A percentile compares a stretch with the other conserved stretches of the same genome.
These are phyloP conservation scores for Tyrannus savana DNA, from an alignment of 2,113 vertebrate species.

Conservation along the genomic window DNA sequence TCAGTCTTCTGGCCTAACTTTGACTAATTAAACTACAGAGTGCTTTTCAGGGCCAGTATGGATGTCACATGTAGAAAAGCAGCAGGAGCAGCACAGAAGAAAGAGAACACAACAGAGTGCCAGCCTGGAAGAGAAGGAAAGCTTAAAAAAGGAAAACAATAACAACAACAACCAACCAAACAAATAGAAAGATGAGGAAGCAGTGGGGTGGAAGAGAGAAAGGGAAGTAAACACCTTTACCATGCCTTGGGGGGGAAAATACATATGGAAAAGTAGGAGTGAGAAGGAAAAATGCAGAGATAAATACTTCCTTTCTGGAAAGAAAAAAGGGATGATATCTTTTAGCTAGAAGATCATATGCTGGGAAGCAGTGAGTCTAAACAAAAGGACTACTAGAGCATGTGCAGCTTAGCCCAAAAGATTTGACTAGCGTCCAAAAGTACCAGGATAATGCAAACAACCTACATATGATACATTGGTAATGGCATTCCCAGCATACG, in stretches of 20 bases:
- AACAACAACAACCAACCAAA: background rate
- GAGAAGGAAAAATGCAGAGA: background rate
- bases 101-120: background rate
- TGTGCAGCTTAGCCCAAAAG: background rate
- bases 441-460: background rate
- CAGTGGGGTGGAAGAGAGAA: background rate
- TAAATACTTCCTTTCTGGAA: background rate
- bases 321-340: background rate
- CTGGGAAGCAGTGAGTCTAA: background rate
- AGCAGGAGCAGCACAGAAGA: background rate
- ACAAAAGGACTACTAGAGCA: background rate
- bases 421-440: background rate
- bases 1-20: background rate
- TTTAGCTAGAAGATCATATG: background rate
- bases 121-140: background rate
- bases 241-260: fast-evolving
- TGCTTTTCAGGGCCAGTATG: background rate
- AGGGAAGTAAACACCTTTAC: background rate
- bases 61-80: background rate
- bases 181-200: background rate
- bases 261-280: background rate
- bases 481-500: background rate
- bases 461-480: background rate
- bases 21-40: background rate
- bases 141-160: background rate